Conservation (phyloP, 2,797 vertebrate genomes). For the Macropus fuliginosus region DNA sequence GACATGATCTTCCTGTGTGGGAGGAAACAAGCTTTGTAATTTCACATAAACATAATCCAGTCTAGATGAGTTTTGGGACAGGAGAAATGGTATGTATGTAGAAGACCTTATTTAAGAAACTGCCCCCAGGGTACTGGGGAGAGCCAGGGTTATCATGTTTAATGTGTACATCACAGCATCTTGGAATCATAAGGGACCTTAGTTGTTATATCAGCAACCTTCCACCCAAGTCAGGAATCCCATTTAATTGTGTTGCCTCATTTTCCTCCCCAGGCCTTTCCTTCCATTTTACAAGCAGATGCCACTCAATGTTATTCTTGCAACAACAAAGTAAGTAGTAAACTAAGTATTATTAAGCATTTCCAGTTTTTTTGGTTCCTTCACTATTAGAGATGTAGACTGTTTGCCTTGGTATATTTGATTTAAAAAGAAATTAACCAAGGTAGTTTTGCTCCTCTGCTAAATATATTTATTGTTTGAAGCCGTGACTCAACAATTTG, state of each 20-base stretch:
- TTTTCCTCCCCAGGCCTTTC: conserved; percentile 85
- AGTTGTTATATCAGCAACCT: neutral
- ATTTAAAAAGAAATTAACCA: conserved; percentile 47
- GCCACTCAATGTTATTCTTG: conserved; percentile 81
- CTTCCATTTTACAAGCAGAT: conserved; percentile 84
- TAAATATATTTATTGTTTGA: conserved; percentile 6
- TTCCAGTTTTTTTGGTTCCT: conserved; percentile 33
- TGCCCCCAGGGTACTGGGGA: neutral
- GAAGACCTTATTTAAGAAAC: neutral
- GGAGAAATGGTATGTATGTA: neutral
- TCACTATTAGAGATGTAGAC: neutral
- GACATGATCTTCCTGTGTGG: neutral
- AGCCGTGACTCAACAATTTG: conserved; percentile 26
- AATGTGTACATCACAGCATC: neutral
- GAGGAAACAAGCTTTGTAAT: neutral
- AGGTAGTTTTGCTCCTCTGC: conserved; percentile 49
- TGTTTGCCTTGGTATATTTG: conserved; percentile 31
- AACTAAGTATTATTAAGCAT: conserved; percentile 7
- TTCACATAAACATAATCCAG: neutral
- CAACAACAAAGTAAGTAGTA: conserved; percentile 87
- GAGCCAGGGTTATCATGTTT: conserved; percentile 11
- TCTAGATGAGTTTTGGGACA: neutral
- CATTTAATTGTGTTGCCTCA: conserved; percentile 58
- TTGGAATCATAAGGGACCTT: neutral
- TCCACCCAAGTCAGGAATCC: neutral